Evolutionary conservation across 2,113 vertebrate genomes (phyloP).

Genomic region (Sphyrna mokarran): DNA sequence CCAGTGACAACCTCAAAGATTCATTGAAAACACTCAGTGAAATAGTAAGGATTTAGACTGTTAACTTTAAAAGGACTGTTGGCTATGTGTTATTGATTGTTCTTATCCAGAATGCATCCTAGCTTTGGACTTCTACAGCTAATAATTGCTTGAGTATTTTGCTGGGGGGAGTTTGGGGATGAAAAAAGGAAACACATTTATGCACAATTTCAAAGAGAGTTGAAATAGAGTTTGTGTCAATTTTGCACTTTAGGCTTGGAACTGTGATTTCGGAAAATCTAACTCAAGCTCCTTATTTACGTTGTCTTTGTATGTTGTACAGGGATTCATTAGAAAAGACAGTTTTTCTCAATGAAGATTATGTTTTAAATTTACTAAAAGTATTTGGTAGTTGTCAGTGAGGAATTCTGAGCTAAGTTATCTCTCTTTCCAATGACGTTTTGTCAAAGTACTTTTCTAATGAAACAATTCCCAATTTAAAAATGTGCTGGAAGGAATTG

Average conservation of each 20-base stretch:
- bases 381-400: not conserved
- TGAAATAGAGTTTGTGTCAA: not conserved
- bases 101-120: not conserved
- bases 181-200: not conserved
- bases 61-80: not conserved
- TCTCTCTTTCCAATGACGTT: not conserved
- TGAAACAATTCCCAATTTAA: not conserved
- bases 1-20: conserved; percentile 73
- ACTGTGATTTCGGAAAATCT: not conserved
- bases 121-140: not conserved
- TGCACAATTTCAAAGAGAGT: not conserved
- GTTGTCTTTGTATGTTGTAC: not conserved
- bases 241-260: not conserved
- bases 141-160: not conserved
- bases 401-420: not conserved
- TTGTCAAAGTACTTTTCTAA: not conserved
- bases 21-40: conserved; percentile 89
- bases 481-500: not conserved
- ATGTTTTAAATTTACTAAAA: not conserved
- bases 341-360: not conserved
- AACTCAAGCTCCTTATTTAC: not conserved
- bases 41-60: conserved; percentile 70
- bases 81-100: not conserved
- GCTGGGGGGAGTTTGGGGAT: not conserved
- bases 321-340: not conserved